Evolutionary conservation across 2,113 vertebrate species (phyloP).

Genomic region (Tyto alba): DNA sequence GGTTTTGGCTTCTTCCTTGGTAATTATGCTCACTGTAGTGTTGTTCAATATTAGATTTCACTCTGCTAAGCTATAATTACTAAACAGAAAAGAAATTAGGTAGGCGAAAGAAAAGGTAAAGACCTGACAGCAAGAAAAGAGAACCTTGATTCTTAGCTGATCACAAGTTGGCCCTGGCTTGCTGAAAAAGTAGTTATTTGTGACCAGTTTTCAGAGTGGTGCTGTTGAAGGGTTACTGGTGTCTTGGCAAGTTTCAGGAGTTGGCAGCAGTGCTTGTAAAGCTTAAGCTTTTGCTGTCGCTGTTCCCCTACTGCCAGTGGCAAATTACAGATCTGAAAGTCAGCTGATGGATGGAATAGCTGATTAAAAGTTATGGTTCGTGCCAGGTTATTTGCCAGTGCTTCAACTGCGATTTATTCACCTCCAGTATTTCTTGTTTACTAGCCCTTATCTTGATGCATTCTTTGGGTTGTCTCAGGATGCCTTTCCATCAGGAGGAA

Average conservation of each 20-base stretch:
- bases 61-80: background rate
- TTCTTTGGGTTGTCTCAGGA: background rate
- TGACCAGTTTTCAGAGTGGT: background rate
- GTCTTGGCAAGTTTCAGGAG: background rate
- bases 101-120: background rate
- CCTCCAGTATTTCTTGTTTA: background rate
- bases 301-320: background rate
- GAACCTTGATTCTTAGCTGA: background rate
- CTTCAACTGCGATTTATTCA: background rate
- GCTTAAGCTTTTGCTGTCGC: background rate
- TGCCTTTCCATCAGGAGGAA: background rate
- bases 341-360: background rate
- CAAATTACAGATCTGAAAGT: background rate
- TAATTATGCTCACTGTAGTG: background rate
- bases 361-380: background rate
- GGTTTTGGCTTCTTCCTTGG: background rate
- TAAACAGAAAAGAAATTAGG: background rate
- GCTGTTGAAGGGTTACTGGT: background rate
- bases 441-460: background rate
- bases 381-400: background rate
- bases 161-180: background rate
- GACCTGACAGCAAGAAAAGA: background rate
- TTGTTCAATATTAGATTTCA: background rate
- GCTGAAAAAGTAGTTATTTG: background rate
- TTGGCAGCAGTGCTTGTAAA: background rate